Base-by-base conservation (phyloP, 2,888 invertebrate genomes). In the Lampropteryx suffumata region DNA sequence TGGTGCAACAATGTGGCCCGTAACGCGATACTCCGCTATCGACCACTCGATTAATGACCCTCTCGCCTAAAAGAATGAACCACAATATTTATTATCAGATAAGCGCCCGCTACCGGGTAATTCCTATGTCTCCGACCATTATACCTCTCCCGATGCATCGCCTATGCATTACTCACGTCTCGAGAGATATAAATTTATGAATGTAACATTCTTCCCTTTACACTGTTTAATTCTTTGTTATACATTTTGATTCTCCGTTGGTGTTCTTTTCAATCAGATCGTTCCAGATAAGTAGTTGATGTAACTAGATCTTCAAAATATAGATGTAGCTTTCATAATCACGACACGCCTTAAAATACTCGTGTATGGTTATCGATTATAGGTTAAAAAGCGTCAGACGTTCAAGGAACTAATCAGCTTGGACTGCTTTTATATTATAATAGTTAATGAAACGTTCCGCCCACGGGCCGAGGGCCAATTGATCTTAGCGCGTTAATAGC, bases 21-120 rank as follows among this genome's bases (percentile, higher is more conserved):
- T 87, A 88, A 87, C 83, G 76, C 84, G 89, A 90, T 89, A 88
- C 83, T 79, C 70, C 73, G 82, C 75, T 84, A 90, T 90, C 89
- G 84, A 82, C 80, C 79, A 62, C 73, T 83, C 82, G 86, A 89
- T 90, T 89, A 89, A 90, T 90, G 89, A 86, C 85, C 76, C 80
- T 76, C 84, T 82, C 84, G 81, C 82, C 85, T 86, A 89, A 90
- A 90, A 90, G 89, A 90, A 90, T 88, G 86, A 85, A 79, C 83
- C 76, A 83, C 82, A 87, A 89, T 89, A 89, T 90, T 89, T 89
- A 88, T 89, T 87, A 90, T 90, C 87, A 82, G 90, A 90, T 90
- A 88, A 84, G 80, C 76, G 75, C 52, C 69, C 73, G 89, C 90
- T 90, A 90, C 90, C 73, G 89, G 84, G 81, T 82, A 84, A 88